Percentiles rank a stretch among this genome's conserved stretches.
Conservation (phyloP, 2,888 invertebrate genomes). For the Carcina quercana region DNA sequence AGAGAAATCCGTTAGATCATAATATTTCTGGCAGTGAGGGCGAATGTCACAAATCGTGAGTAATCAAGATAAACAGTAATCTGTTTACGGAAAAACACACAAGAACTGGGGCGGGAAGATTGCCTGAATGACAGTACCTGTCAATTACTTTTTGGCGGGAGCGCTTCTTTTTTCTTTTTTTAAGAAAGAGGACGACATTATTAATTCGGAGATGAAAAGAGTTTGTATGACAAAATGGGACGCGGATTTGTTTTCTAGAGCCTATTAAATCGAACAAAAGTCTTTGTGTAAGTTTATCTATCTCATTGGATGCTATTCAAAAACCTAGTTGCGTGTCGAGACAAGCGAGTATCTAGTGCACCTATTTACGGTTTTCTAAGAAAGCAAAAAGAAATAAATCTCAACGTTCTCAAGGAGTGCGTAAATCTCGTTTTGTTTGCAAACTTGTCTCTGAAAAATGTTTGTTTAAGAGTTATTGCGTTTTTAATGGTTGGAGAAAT, state of each 20-base stretch:
- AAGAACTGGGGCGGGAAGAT: conserved; percentile 4
- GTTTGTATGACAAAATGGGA: conserved; percentile 1
- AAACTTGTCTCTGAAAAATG: conserved; percentile 21
- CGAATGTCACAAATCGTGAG: conserved; percentile 16
- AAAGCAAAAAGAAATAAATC: conserved; percentile 20
- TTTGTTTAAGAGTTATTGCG: conserved; percentile 22
- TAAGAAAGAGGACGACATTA: not conserved
- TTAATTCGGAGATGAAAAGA: conserved; percentile 3
- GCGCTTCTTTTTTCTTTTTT: conserved; percentile 1
- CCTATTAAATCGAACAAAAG: conserved; percentile 23
- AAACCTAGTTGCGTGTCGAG: conserved; percentile 31
- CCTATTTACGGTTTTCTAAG: conserved; percentile 42
- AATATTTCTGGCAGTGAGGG: not conserved
- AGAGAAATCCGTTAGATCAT: conserved; percentile 15
- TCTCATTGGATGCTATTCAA: conserved; percentile 40
- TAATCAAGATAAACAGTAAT: conserved; percentile 26
- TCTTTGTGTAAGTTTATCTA: conserved; percentile 25
- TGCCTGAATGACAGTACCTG: conserved; percentile 3
- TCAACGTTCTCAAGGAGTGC: not conserved
- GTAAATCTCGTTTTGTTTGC: conserved; percentile 21
- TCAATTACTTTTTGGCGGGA: conserved; percentile 1
- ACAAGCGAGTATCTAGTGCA: conserved; percentile 34
- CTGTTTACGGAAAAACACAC: conserved; percentile 22
- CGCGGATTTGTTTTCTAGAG: conserved; percentile 10
- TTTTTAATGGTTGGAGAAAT: conserved; percentile 4